phyloP scores from a whole-genome alignment of 2,888 invertebrate genomes.

The Gonocerus acuteangulatus region DNA sequence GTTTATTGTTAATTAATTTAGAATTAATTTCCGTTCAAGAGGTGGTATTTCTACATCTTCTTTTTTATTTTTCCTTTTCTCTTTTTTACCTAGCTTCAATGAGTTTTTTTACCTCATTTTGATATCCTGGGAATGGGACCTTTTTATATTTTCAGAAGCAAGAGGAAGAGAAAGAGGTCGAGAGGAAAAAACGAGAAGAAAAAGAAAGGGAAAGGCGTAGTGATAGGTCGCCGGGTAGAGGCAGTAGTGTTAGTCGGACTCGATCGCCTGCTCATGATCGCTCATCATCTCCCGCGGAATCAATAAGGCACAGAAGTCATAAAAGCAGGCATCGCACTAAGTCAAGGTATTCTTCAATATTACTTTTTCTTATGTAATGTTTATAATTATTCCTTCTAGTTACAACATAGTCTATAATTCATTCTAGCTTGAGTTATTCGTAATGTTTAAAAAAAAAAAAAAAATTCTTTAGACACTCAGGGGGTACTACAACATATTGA shows the following conservation, averaged over 20 bases:
- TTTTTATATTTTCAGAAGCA: too few species aligned
- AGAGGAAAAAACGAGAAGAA: conserved; percentile 43
- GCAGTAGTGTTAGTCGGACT: conserved; percentile 32
- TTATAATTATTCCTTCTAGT: neutral
- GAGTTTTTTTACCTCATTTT: neutral
- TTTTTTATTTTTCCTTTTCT: neutral
- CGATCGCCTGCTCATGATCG: conserved; percentile 30
- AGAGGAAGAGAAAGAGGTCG: conserved; percentile 64
- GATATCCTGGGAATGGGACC: neutral
- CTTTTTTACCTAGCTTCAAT: neutral
- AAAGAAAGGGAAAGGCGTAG: conserved; percentile 38
- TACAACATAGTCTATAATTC: too few species aligned
- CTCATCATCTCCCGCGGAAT: conserved; percentile 17
- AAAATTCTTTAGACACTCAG: too few species aligned
- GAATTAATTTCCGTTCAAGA: neutral
- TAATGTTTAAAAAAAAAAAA: too few species aligned
- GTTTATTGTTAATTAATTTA: neutral
- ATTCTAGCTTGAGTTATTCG: too few species aligned
- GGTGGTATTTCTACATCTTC: neutral
- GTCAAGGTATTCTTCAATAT: conserved; percentile 37
- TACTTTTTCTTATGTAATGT: neutral
- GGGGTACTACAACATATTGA: too few species aligned
- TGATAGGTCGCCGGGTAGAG: conserved; percentile 35
- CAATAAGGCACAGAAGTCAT: conserved; percentile 32
- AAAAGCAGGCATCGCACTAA: conserved; percentile 36